Evolutionary conservation across 2,113 vertebrate genomes (phyloP).

Genomic region (Aptenodytes patagonicus): DNA sequence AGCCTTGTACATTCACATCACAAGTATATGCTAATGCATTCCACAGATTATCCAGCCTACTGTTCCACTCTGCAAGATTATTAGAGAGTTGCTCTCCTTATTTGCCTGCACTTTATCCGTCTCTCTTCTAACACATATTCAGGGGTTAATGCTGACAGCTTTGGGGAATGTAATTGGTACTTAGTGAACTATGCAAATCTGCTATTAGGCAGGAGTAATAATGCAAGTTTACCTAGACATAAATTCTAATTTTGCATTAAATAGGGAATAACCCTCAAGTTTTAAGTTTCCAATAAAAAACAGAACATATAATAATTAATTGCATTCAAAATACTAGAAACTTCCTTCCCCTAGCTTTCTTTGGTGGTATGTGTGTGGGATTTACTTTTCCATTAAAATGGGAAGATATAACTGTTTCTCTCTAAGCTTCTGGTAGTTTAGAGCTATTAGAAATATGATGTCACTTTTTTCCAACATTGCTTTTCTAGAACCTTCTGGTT

Average conservation of each 20-base stretch:
- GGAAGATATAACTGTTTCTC: background rate
- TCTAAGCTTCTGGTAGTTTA: background rate
- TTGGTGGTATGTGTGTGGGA: fast-evolving
- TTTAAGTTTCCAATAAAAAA: background rate
- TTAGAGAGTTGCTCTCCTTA: background rate
- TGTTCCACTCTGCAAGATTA: background rate
- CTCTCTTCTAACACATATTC: background rate
- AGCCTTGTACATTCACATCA: background rate
- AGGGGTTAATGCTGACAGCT: background rate
- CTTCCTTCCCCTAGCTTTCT: background rate
- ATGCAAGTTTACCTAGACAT: background rate
- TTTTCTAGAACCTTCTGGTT: background rate
- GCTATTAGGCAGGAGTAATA: background rate
- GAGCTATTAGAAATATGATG: background rate
- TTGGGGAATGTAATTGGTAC: background rate
- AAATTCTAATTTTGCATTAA: background rate
- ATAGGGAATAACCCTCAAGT: background rate
- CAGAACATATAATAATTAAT: background rate
- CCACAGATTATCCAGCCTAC: background rate
- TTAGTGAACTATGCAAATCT: background rate
- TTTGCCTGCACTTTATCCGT: background rate
- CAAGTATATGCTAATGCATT: background rate
- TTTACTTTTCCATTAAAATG: background rate
- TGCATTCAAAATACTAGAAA: background rate
- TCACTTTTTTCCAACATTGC: background rate